A percentile compares a stretch with the other conserved stretches of the same genome.
Conservation (phyloP, 2,888 invertebrate species). For the Alsophila aescularia region DNA sequence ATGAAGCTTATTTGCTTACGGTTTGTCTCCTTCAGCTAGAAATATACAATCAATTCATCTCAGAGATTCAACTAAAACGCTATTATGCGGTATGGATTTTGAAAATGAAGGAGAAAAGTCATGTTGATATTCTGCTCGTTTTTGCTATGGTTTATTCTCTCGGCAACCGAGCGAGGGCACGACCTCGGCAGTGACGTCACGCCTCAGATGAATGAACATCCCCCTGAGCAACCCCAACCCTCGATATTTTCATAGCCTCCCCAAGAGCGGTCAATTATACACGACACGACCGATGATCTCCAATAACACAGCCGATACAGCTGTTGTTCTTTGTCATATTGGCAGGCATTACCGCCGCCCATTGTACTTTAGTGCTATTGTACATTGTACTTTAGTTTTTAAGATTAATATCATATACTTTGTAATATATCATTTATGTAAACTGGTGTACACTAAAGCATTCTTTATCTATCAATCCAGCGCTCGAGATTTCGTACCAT, state of each 20-base stretch:
- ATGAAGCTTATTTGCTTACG: neutral
- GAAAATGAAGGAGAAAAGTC: conserved; percentile 40
- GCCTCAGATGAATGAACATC: conserved; percentile 77
- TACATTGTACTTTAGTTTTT: too few relatives aligned
- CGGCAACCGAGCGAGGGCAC: conserved; percentile 64
- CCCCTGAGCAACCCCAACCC: conserved; percentile 49
- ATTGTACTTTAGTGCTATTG: too few relatives aligned
- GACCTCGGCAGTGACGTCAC: conserved; percentile 78
- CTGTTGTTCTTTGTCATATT: conserved; percentile 51
- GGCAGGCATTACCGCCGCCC: too few relatives aligned
- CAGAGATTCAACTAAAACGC: neutral
- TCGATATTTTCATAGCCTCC: conserved; percentile 33
- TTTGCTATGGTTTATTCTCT: conserved; percentile 57
- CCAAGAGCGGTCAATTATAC: conserved; percentile 59
- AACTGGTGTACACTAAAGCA: too few relatives aligned
- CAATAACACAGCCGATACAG: conserved; percentile 65
- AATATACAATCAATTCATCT: neutral
- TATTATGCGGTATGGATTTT: conserved; percentile 11
- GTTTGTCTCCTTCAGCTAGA: neutral
- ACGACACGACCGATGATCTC: conserved; percentile 55
- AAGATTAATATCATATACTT: too few relatives aligned
- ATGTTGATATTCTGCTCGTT: conserved; percentile 54
- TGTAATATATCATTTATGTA: too few relatives aligned
- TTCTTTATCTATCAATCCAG: too few relatives aligned
- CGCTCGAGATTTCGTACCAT: too few relatives aligned